A percentile compares a stretch with the other conserved stretches of the same genome.
Evolutionary conservation across 2,888 invertebrate genomes (phyloP).

Genomic region (Monochamus alternatus): DNA sequence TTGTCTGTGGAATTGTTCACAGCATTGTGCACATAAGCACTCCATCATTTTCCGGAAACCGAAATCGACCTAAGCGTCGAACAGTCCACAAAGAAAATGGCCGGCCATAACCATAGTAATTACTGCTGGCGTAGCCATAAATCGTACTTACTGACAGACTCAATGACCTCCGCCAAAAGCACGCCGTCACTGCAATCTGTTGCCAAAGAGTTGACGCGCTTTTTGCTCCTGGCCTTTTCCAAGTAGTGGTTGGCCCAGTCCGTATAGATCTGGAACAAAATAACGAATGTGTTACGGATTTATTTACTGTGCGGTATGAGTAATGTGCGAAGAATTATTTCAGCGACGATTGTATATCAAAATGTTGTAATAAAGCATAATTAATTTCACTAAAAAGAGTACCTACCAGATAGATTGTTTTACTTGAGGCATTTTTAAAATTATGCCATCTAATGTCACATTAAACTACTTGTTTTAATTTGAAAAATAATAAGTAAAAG

Average conservation of each 20-base stretch:
- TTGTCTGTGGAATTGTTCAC: too few species aligned
- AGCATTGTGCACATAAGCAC: too few species aligned
- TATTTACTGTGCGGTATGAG: not conserved
- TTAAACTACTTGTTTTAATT: too few species aligned
- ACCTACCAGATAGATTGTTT: too few species aligned
- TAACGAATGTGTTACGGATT: constrained; percentile 6
- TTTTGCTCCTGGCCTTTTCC: constrained; percentile 91
- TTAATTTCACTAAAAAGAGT: too few species aligned
- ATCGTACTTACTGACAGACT: constrained; percentile 89
- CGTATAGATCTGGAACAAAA: constrained; percentile 89
- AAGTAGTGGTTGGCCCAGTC: constrained; percentile 99
- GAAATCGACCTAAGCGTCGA: not conserved
- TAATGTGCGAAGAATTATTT: not conserved
- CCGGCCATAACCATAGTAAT: constrained; percentile 14
- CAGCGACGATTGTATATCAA: not conserved
- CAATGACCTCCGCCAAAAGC: constrained; percentile 93
- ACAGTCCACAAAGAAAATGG: constrained; percentile 10
- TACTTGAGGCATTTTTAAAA: too few species aligned
- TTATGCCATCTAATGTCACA: too few species aligned
- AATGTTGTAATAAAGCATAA: not conserved
- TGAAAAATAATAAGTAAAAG: too few species aligned
- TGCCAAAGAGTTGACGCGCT: constrained; percentile 86
- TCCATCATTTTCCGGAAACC: constrained; percentile 5
- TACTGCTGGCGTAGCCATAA: constrained; percentile 18
- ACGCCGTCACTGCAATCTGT: constrained; percentile 94